phyloP scores from a whole-genome alignment of 2,888 invertebrate species.

The Terebella lapidaria region DNA sequence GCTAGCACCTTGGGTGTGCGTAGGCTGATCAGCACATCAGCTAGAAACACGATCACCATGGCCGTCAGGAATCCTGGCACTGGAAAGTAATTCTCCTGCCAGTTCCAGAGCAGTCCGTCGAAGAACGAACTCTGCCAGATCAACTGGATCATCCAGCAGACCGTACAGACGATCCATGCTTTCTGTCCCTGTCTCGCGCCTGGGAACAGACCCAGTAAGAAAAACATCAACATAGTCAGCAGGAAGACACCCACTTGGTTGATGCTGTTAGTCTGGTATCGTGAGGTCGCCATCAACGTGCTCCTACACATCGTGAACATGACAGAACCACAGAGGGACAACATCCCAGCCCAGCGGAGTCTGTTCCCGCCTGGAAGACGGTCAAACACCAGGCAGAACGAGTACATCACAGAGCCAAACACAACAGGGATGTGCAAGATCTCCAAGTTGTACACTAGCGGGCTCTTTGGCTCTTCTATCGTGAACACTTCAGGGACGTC shows the following conservation, averaged over 20 bases:
- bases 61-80: constrained; percentile 17
- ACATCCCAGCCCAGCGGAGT: constrained; percentile 6
- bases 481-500: constrained; percentile 9
- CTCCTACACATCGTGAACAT: constrained; percentile 9
- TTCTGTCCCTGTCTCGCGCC: constrained; percentile 4
- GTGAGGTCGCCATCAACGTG: not conserved
- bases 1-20: not conserved
- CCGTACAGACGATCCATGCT: constrained; percentile 14
- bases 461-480: not conserved
- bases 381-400: constrained; percentile 20
- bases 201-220: constrained; percentile 14
- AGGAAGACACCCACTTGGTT: constrained; percentile 7
- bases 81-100: constrained; percentile 15
- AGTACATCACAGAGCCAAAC: constrained; percentile 14
- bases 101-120: constrained; percentile 19
- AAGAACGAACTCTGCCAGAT: constrained; percentile 19
- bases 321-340: constrained; percentile 12
- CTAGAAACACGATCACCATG: constrained; percentile 16
- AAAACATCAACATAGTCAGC: constrained; percentile 4
- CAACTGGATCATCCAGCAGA: constrained; percentile 4
- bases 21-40: constrained; percentile 7
- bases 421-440: constrained; percentile 23
- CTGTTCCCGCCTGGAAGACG: constrained; percentile 11
- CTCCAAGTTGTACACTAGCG: constrained; percentile 10
- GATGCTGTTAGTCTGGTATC: not conserved